These are phyloP conservation scores for Pachypsylla venusta DNA, from an alignment of 1,140 invertebrate genomes.

Conservation along the genomic window DNA sequence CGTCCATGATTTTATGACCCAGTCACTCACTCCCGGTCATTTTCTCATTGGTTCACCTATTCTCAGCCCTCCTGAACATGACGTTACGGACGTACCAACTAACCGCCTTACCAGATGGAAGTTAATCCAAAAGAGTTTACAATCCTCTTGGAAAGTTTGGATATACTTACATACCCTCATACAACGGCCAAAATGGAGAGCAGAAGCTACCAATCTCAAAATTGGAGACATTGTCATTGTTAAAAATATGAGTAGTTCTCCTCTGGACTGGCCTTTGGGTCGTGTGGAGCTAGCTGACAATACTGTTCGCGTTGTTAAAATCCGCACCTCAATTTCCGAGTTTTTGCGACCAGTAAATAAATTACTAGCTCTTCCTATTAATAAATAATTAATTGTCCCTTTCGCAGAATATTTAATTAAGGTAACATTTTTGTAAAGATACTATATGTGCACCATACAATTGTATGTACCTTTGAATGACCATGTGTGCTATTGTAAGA, in stretches of 20 bases:
- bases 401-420: too few relatives aligned
- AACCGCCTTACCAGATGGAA: constrained; percentile 23
- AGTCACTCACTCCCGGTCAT: constrained; percentile 27
- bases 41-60: constrained; percentile 26
- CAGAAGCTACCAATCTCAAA: neutral
- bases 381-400: too few relatives aligned
- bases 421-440: too few relatives aligned
- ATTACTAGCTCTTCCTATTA: neutral
- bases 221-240: constrained; percentile 13
- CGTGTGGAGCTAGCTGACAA: constrained; percentile 25
- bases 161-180: constrained; percentile 28
- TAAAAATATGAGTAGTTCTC: constrained; percentile 27
- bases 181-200: constrained; percentile 23
- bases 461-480: too few relatives aligned
- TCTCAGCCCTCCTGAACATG: constrained; percentile 26
- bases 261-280: constrained; percentile 26
- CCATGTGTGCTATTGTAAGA: too few relatives aligned
- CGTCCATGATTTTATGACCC: constrained; percentile 21
- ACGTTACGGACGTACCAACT: constrained; percentile 16
- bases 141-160: constrained; percentile 28
- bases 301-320: constrained; percentile 23
- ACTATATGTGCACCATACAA: too few relatives aligned
- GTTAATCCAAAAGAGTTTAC: constrained; percentile 21
- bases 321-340: too few relatives aligned
- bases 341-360: too few relatives aligned